Base-by-base conservation (phyloP, 2,113 vertebrate genomes). In the Grallaria varia region DNA sequence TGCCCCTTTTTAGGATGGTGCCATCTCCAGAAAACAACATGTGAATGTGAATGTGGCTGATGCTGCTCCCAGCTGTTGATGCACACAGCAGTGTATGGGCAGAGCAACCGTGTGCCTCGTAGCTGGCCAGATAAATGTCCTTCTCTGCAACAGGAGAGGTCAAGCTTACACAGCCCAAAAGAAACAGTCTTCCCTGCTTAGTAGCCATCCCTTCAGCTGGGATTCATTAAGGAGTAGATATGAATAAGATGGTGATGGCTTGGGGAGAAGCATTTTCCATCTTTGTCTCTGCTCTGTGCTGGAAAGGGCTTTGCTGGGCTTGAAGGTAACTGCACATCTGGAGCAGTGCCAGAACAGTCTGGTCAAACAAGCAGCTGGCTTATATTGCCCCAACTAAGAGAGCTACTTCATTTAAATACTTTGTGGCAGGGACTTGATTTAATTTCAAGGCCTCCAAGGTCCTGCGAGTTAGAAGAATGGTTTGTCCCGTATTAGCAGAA, bases 41-140 rank as follows among this genome's bases (percentile, higher is more conserved):
- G 9, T 12, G 37, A 63, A 0, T 2, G 9, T 12, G 37, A 63
- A 8, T 4, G 4, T 2, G 12, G 39, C 44, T 5, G 4, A 12
- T 1, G 0, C 2, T 40, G 15, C 9, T 91, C 14, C 53, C 30
- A 45, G 33, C 8, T 35, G 16, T 25, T 28, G 22, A 27, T 27
- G 8, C 15, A n/a, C 1, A 0, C 13, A 62, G 59, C 37, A 37
- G n/a, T 1, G 11, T 0, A 3, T 60, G 49, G 23, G 33, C 40
- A 89, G 30, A 69, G 3, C 16, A 56, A 4, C 12, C 1, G 0
- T 2, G 7, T 8, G 1, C 33, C 31, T 68, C 9, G 6, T 33
- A 60, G 24, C 27, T 0, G 0, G 79, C 12, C 31, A 71, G 39
- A 92, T 28, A 71, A 92, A 84, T 8, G 44, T 55, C 60, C 59